phyloP scores from a whole-genome alignment of 2,888 invertebrate species.

The Lasioglossum leucozonium region DNA sequence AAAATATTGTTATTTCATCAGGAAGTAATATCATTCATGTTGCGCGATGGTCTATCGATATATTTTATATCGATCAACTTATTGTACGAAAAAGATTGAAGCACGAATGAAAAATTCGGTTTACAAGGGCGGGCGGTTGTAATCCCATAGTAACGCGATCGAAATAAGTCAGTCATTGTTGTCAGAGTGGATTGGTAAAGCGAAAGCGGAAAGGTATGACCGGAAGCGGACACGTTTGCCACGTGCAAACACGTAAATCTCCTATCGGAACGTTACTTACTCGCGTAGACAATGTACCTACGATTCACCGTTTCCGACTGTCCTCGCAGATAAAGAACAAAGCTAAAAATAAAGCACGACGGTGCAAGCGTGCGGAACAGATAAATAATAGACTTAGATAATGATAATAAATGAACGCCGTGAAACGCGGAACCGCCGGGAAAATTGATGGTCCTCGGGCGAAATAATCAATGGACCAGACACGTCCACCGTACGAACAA shows the following conservation, averaged over 20 bases:
- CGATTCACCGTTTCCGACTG: not conserved
- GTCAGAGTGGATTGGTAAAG: not conserved
- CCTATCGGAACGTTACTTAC: not conserved
- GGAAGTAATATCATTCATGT: not conserved
- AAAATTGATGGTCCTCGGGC: not conserved
- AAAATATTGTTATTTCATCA: not conserved
- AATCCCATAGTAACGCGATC: not conserved
- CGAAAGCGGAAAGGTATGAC: not conserved
- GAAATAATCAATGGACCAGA: not conserved
- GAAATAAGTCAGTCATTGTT: not conserved
- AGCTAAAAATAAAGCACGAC: not conserved
- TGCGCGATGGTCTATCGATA: too few relatives aligned
- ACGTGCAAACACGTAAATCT: constrained; percentile 32
- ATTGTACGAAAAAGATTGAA: not conserved
- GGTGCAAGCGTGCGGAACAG: not conserved
- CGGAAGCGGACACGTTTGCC: constrained; percentile 20
- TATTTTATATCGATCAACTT: too few relatives aligned
- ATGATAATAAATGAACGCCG: not conserved
- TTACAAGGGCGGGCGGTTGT: not conserved
- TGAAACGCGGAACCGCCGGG: not conserved
- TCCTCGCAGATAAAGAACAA: not conserved
- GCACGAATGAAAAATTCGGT: not conserved
- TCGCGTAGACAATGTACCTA: not conserved
- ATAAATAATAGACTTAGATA: not conserved
- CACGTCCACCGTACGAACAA: not conserved